Base-by-base conservation (phyloP, 2,888 invertebrate species). In the Scelioninae gen. 2 region DNA sequence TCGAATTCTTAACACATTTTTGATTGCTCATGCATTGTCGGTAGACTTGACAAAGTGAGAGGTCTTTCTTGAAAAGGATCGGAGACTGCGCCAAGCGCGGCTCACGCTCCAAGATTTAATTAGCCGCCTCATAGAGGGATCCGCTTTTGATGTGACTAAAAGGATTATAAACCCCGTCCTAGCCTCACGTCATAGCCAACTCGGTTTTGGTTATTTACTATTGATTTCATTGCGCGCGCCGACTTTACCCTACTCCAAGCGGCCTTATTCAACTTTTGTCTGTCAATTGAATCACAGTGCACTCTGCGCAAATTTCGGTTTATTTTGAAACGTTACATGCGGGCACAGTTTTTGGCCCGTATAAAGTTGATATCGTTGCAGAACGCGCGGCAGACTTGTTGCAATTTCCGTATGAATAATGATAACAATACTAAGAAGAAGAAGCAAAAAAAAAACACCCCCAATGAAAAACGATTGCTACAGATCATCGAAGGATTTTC, bases 61-160 rank as follows among this genome's bases (percentile, higher is more conserved):
- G 71, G 43, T 22, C 41, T 63, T 52, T 41, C 64, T 64, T 58
- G 71, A 67, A 68, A 67, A 63, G 67, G 60, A 63, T 55, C 57
- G 13, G 63, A 35, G 31, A 52, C 48, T 63, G 53, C 45, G 55
- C 58, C 58, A 64, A 71, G 64, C 68, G 55, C 63, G 74, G 71
- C 52, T 63, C 74, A 64, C 60, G 71, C 50, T 67, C 60, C 70
- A 68, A 41, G 74, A 74, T 71, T 74, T 70, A 74, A 74, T 74
- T 74, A 74, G 71, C 68, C 16, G 61, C 71, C 63, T 53, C 64
- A 64, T 53, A 60, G 68, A 74, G 74, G 71, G 74, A 58, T 64
- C 52, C 63, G 70, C 74, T 74, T 74, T 74, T 74, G 74, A 71
- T 68, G 68, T 67, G 58, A 57, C 72, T 75, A 75, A 75, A 75